These are phyloP conservation scores for Protonemura montana DNA, from an alignment of 2,888 invertebrate genomes.

Conservation along the genomic window DNA sequence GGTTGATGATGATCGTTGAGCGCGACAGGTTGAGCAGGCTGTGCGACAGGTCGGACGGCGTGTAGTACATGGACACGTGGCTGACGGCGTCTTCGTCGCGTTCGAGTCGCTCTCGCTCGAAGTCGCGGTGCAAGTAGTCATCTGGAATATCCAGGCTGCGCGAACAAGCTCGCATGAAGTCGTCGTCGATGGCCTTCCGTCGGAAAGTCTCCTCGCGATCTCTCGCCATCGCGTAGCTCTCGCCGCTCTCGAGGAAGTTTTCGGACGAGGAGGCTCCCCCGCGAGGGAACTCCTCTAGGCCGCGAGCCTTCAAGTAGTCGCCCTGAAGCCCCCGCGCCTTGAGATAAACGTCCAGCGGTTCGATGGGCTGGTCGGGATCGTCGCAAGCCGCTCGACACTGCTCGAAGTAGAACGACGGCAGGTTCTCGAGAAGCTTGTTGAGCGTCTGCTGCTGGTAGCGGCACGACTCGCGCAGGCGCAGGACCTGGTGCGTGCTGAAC, in stretches of 20 bases:
- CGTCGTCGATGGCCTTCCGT: not conserved
- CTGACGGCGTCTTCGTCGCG: constrained; percentile 62
- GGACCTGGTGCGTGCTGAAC: constrained; percentile 91
- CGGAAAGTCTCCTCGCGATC: not conserved
- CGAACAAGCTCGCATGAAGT: not conserved
- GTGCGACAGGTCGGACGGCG: constrained; percentile 76
- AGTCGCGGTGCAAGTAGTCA: not conserved
- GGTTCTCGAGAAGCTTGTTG: constrained; percentile 91
- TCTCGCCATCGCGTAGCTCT: not conserved
- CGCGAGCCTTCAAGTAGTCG: not conserved
- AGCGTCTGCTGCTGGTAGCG: constrained; percentile 95
- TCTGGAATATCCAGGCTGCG: too few relatives aligned
- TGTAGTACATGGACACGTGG: constrained; percentile 80
- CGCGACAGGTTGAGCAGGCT: constrained; percentile 45
- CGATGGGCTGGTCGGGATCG: constrained; percentile 69
- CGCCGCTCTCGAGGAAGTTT: too few relatives aligned
- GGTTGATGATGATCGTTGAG: constrained; percentile 38
- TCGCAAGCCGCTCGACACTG: constrained; percentile 88
- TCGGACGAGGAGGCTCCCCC: not conserved
- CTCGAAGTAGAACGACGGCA: constrained; percentile 90
- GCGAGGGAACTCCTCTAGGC: not conserved
- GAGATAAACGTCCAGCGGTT: constrained; percentile 70
- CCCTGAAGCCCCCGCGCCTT: constrained; percentile 58
- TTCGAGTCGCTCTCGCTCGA: constrained; percentile 18
- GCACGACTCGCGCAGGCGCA: constrained; percentile 89